Percentiles rank a stretch among this genome's conserved stretches.
phyloP scores from a whole-genome alignment of 2,113 vertebrate species.

The Eublepharis macularius region DNA sequence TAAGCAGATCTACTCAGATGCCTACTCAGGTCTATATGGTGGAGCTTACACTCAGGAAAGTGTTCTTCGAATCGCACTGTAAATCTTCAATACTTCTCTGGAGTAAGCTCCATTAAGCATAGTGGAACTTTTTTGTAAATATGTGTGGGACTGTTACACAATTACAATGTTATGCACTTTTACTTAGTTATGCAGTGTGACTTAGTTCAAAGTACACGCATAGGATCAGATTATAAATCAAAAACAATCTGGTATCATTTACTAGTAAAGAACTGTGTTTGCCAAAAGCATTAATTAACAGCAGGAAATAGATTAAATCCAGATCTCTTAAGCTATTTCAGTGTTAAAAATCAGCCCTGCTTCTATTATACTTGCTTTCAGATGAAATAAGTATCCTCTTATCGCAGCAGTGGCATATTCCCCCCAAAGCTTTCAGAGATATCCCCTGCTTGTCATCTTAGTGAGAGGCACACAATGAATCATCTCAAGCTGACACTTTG shows the following conservation, averaged over 20 bases:
- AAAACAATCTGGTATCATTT: neutral
- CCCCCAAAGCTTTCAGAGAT: slow-evolving; percentile 14
- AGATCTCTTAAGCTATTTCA: neutral
- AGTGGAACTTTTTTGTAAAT: neutral
- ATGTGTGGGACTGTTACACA: neutral
- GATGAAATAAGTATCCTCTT: neutral
- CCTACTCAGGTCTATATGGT: too few relatives aligned
- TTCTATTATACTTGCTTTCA: slow-evolving; percentile 9
- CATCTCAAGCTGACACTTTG: neutral
- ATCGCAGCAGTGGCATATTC: neutral
- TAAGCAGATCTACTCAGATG: neutral
- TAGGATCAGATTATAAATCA: neutral
- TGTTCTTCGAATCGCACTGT: too few relatives aligned
- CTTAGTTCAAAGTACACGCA: neutral
- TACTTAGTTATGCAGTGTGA: neutral
- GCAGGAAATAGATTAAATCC: neutral
- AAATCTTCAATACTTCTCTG: neutral
- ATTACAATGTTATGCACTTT: too few relatives aligned
- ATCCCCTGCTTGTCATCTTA: neutral
- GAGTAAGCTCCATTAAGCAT: neutral
- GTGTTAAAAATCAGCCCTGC: neutral
- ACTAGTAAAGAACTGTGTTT: neutral
- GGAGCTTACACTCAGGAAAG: too few relatives aligned
- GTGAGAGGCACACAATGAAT: neutral
- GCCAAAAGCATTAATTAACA: neutral